phyloP scores from a whole-genome alignment of 2,113 vertebrate genomes.

The Platichthys stellatus region DNA sequence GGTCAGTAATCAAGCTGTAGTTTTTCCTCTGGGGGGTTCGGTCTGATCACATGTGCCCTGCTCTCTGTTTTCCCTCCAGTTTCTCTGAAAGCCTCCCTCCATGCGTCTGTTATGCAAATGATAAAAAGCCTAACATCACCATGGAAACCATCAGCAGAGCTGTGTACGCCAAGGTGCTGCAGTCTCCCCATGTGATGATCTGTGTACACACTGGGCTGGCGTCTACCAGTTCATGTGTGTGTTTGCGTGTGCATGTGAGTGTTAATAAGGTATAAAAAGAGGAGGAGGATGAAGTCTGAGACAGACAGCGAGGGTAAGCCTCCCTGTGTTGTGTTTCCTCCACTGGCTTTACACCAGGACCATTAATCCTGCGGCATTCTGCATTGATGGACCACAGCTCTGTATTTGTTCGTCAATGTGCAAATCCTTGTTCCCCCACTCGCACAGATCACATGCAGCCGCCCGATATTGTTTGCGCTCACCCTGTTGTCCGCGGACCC shows the following conservation, averaged over 20 bases:
- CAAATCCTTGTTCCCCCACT: conserved; percentile 39
- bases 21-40: not conserved
- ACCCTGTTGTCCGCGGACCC: conserved; percentile 34
- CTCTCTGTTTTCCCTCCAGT: conserved; percentile 27
- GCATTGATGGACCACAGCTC: not conserved
- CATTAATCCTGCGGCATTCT: conserved; percentile 24
- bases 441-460: conserved; percentile 23
- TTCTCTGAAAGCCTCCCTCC: conserved; percentile 58
- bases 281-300: not conserved
- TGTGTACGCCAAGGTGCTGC: conserved; percentile 18
- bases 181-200: conserved; percentile 38
- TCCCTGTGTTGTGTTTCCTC: not conserved
- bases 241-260: conserved; percentile 13
- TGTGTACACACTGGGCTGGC: conserved; percentile 3
- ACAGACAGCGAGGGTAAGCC: not conserved
- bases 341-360: conserved; percentile 1
- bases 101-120: conserved; percentile 60
- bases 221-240: conserved; percentile 1
- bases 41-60: no score
- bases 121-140: conserved; percentile 59
- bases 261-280: not conserved
- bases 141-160: conserved; percentile 70
- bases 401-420: conserved; percentile 31
- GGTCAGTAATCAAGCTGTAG: no score
- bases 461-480: conserved; percentile 36